Base-by-base conservation (phyloP, 2,888 invertebrate genomes). In the Augiades crinisus region DNA sequence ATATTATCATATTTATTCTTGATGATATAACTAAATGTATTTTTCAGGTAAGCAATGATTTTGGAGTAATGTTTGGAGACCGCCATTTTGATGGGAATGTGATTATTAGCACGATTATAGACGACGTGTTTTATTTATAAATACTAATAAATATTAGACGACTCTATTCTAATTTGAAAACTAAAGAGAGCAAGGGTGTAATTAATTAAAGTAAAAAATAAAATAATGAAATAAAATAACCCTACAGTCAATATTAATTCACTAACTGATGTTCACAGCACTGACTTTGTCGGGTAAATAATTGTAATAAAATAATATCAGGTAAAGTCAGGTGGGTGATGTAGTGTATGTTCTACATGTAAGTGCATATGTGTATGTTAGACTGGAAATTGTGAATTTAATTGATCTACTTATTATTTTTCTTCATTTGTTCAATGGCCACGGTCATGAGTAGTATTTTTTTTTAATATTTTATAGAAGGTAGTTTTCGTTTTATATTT, bases 21-120 rank as follows among this genome's bases (percentile, higher is more conserved):
- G 40, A 44, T 54, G 36, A 10, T 54, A 44, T 56, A 52, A 54
- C 51, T 34, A 40, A 55, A 56, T 61, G 46, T 62, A 41, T 73
- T 74, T 76, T 77, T 69, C 75, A 76, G 76, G 75, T 75, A 73
- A 76, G 73, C 65, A 64, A 67, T 68, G 63, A 62, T 57, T 43
- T 45, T 54, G 56, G 58, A 56, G 56, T 59, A 44, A 53, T 43
- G 21, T 38, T 27, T 12, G 37, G 44, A 44, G 43, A 7, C 6
- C 16, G 34, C 36, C 10, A 55, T 54, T 33, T 52, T 53, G 41
- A 57, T 56, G 61, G 61, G 60, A 61, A 60, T 60, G 60, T 45
- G 31, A 38, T 52, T 33, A 19, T 52, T 37, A 24, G 33, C 31
- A 33, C 12, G 6, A 30, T 36, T 24, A 13, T 40, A 46, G 36